Conservation (phyloP, 1,140 invertebrate genomes). For the Cyclina sinensis region DNA sequence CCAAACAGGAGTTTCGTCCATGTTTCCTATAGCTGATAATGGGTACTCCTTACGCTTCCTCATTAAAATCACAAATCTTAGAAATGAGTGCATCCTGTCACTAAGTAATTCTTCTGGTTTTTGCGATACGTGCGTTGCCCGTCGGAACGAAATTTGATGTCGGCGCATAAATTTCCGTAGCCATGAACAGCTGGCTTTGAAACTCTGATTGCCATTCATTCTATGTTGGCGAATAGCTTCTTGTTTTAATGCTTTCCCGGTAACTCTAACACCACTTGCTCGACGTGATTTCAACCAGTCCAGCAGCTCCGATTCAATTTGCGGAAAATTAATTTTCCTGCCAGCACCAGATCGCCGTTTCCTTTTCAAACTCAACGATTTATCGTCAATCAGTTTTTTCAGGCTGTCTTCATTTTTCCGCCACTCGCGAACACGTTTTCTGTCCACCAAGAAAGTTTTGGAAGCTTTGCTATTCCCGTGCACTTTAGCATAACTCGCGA, state of each 20-base stretch:
- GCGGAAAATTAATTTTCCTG: not conserved
- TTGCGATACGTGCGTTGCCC: slow-evolving; percentile 18
- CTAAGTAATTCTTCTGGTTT: not conserved
- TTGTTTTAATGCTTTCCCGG: slow-evolving; percentile 8
- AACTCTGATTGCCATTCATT: not conserved
- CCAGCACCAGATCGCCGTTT: not conserved
- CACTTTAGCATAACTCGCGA: too few relatives aligned
- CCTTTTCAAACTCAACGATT: too few relatives aligned
- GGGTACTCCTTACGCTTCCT: not conserved
- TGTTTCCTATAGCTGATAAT: slow-evolving; percentile 19
- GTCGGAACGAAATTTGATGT: slow-evolving; percentile 5
- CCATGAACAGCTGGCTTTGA: slow-evolving; percentile 20
- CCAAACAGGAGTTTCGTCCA: slow-evolving; percentile 58
- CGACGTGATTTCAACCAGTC: not conserved
- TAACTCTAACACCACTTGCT: not conserved
- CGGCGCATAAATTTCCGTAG: not conserved
- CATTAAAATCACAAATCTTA: slow-evolving; percentile 5
- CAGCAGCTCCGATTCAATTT: not conserved
- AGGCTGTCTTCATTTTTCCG: too few relatives aligned
- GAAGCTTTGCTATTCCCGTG: too few relatives aligned
- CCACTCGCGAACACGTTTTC: too few relatives aligned
- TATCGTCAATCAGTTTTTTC: not conserved
- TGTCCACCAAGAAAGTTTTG: too few relatives aligned
- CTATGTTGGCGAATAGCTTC: slow-evolving; percentile 25
- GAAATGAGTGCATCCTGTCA: slow-evolving; percentile 8